Base-by-base conservation (phyloP, 2,797 vertebrate species). In the Taenioides sp. region DNA sequence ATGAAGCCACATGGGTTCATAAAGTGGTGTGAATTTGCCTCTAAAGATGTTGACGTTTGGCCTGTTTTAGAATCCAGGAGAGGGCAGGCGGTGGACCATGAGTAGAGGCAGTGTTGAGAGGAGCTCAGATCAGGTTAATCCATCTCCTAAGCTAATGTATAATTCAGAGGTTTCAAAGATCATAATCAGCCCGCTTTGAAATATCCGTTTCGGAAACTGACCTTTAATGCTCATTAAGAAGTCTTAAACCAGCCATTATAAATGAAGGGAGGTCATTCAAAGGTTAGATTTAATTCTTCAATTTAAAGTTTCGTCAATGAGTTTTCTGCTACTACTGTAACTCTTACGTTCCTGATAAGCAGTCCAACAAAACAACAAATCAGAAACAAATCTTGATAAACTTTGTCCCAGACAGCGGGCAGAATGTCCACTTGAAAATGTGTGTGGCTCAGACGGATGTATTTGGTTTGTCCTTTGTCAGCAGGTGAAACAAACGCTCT, bases 11-110 rank as follows among this genome's bases (percentile, higher is more conserved):
- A 76, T 74, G 75, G 74, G 72, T 76, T 72, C 70, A 78, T 77
- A 73, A 81, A 59, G 63, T 77, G 80, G 85, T 86, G 88, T 85
- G 83, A 88, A 86, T 86, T 84, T 89, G 86, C 84, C 88, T 80
- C 78, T 74, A 83, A 27, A 6, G 78, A 84, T 88, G 77, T 67
- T 82, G 66, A 70, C 80, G 43, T 49, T 66, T 28, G 17, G 16
- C 49, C 5, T 40, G 14, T 22, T 60, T 70, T 52, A 22, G 57
- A 17, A 47, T 80, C 72, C 75, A 49, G 54, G 12, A 71, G 52
- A 59, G 62, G n/a, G 75, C 59, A 60, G 54, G 3, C 70, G 18
- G 25, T 9, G 52, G 78, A 76, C 43, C 20, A 4, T 0, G 11
- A 75, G 43, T 20, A 77, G 66, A 37, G 65, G 49, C 22, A 76